Evolutionary conservation across 2,113 vertebrate genomes (phyloP), one percentile per base, ranked within the genome.

Genomic region (Psilopsiagon aymara): DNA sequence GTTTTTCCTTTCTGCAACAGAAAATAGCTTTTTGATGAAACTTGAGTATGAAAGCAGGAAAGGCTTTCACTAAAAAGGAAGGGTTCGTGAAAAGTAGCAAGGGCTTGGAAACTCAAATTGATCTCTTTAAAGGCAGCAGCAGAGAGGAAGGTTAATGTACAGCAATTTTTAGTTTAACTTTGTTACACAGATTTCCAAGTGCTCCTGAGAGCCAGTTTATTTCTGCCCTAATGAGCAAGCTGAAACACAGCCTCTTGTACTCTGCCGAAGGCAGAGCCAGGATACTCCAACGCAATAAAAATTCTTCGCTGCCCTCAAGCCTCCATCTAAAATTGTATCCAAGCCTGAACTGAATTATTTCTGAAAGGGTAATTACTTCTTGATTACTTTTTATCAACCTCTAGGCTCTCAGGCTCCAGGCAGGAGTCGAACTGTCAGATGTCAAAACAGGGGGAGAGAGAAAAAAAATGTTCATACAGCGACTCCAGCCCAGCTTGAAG

Each of bases 331-430:
- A 96, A 93, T 82, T 94, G 74, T 73, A 92, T 86, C 90, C 86
- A 97, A 92, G 93, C 86, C 55, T 80, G 85, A 92, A 83, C 24
- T 89, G 90, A 96, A 94, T 95, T 93, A 94, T 95, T 95, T 96
- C 83, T 95, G 73, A 93, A 91, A 87, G 66, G 33, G 49, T 94
- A 96, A 93, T 95, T 92, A 94, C 73, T 95, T 96, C 76, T 90
- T 97, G 95, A 97, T 94, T 95, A 76, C 80, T 94, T 94, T 94
- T 96, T 78, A 84, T 92, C 94, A 96, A 92, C 68, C 62, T 90
- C 60, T 94, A 94, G 88, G 92, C 90, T 97, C 49, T 66, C 69
- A 90, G 80, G 64, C 86, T 96, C 64, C 88, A 88, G 88, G 88
- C 82, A 91, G 79, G 86, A 93, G 80, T 93, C 10, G 14, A 95